Evolutionary conservation across 2,113 vertebrate species (phyloP).

Genomic region (Solea solea): DNA sequence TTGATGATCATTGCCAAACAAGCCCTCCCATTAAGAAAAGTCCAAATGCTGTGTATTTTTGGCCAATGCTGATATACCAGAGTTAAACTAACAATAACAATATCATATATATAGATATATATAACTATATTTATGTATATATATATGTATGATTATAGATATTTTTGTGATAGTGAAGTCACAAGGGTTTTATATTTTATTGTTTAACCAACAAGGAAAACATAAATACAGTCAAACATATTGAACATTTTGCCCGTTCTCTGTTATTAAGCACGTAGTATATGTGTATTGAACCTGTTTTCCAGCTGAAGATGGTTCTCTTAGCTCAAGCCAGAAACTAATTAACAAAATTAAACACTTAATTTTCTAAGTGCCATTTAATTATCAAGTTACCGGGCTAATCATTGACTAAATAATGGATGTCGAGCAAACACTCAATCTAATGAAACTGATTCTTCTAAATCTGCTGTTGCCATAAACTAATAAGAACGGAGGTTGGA

Average conservation of each 20-base stretch:
- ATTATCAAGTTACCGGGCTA: background rate
- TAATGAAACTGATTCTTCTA: background rate
- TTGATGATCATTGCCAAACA: background rate
- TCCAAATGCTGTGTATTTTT: background rate
- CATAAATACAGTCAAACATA: no score
- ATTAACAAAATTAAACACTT: constrained; percentile 23
- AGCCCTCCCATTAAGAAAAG: background rate
- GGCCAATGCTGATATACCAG: no score
- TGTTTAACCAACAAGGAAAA: no score
- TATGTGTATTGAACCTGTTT: background rate
- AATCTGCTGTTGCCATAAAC: no score
- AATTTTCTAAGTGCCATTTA: constrained; percentile 1
- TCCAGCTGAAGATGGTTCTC: constrained; percentile 1
- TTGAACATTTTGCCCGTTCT: no score
- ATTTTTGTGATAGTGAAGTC: no score
- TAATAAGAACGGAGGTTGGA: no score
- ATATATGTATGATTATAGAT: no score
- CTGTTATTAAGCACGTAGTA: background rate
- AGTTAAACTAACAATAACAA: no score
- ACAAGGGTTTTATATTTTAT: no score
- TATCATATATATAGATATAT: no score
- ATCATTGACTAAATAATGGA: background rate
- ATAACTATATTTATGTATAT: no score
- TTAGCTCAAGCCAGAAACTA: background rate
- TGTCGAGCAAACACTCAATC: background rate